phyloP scores from a whole-genome alignment of 1,140 invertebrate genomes.

The Papilio dardanus region DNA sequence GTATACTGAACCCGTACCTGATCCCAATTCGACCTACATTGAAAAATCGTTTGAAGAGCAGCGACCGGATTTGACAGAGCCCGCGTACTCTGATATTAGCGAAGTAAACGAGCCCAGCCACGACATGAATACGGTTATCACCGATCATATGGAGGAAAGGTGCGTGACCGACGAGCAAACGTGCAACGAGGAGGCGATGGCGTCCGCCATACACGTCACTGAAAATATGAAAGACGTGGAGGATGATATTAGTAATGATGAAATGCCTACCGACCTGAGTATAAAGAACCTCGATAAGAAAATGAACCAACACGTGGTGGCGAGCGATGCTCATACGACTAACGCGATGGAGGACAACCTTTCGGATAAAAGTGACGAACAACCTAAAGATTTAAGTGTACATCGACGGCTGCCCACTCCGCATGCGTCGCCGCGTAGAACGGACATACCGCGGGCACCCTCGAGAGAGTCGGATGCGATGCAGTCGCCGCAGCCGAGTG shows the following conservation, averaged over 20 bases:
- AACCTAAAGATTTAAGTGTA: constrained; percentile 83
- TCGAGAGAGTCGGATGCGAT: constrained; percentile 85
- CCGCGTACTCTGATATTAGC: constrained; percentile 62
- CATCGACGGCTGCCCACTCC: constrained; percentile 79
- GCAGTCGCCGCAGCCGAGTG: constrained; percentile 86
- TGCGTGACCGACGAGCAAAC: constrained; percentile 36
- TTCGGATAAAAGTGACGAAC: constrained; percentile 79
- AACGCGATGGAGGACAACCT: constrained; percentile 66
- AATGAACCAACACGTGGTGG: constrained; percentile 44
- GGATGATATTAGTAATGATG: constrained; percentile 59
- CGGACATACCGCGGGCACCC: constrained; percentile 79
- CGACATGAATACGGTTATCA: constrained; percentile 37
- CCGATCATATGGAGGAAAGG: constrained; percentile 34
- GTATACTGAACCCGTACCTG: constrained; percentile 67
- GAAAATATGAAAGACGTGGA: constrained; percentile 51
- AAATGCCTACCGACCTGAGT: constrained; percentile 80
- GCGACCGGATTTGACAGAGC: constrained; percentile 42
- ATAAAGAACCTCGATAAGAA: constrained; percentile 61
- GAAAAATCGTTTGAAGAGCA: constrained; percentile 53
- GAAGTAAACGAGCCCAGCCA: constrained; percentile 50
- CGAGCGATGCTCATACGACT: constrained; percentile 60
- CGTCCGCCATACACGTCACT: constrained; percentile 38
- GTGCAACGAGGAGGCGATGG: constrained; percentile 42
- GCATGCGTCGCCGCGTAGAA: constrained; percentile 72
- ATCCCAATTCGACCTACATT: constrained; percentile 57